Evolutionary conservation across 2,797 vertebrate species (phyloP).

Genomic region (Parauchenoglanis punctatus): DNA sequence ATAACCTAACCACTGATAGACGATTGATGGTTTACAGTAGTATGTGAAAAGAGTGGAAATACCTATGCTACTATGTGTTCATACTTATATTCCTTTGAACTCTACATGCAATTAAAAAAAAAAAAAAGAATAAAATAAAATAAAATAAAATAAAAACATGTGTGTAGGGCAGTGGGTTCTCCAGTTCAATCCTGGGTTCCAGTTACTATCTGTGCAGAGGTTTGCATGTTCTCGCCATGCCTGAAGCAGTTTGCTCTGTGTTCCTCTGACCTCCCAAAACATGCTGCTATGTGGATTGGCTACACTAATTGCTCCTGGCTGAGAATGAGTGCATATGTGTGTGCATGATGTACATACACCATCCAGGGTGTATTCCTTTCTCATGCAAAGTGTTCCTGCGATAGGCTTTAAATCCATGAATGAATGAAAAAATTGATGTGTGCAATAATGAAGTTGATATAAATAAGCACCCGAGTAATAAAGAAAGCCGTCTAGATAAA

Average conservation of each 20-base stretch:
- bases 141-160: neutral
- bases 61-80: neutral
- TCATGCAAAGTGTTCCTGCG: neutral
- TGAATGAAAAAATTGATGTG: neutral
- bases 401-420: neutral
- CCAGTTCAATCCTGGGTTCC: neutral
- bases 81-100: neutral
- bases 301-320: neutral
- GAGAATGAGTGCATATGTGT: neutral
- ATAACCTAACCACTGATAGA: constrained; percentile 2
- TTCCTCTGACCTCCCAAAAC: neutral
- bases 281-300: neutral
- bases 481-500: neutral
- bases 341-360: neutral
- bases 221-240: neutral
- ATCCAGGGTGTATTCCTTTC: neutral
- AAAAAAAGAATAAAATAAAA: too few relatives aligned
- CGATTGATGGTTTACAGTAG: too few relatives aligned
- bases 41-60: neutral
- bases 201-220: neutral
- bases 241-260: neutral
- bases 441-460: neutral
- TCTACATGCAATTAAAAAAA: neutral
- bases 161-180: neutral
- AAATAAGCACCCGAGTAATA: neutral